Evolutionary conservation across 2,113 vertebrate genomes (phyloP).

Genomic region (Odobenus rosmarus): DNA sequence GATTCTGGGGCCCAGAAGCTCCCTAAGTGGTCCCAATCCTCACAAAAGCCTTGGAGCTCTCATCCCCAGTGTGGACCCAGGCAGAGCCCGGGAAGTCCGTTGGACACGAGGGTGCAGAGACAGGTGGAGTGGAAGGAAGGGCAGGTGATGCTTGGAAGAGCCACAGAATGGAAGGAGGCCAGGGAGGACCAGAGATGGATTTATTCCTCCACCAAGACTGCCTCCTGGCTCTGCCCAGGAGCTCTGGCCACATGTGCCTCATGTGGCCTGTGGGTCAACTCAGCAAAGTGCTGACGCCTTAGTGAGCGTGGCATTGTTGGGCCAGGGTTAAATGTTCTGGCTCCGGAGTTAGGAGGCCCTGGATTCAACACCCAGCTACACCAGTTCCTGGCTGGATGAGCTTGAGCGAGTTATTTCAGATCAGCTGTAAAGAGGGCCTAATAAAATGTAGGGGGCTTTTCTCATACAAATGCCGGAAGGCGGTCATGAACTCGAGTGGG

Average conservation of each 20-base stretch:
- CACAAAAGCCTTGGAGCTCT: background rate
- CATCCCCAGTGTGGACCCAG: background rate
- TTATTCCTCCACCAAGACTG: no score
- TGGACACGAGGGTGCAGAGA: background rate
- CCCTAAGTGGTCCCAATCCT: background rate
- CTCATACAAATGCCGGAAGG: background rate
- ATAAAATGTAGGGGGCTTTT: background rate
- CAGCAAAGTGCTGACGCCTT: background rate
- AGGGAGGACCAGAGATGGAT: background rate
- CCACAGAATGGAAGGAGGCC: rapidly evolving
- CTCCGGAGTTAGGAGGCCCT: background rate
- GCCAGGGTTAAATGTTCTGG: background rate
- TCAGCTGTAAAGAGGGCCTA: background rate
- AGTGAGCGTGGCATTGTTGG: no score
- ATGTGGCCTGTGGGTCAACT: background rate
- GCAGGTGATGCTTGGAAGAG: background rate
- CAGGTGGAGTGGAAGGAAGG: background rate
- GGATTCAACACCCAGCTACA: background rate
- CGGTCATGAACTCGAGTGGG: rapidly evolving
- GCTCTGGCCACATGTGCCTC: background rate
- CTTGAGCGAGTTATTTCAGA: background rate
- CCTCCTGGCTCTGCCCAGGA: background rate
- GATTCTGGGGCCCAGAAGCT: background rate
- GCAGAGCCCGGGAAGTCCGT: no score
- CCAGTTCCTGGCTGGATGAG: background rate